Evolutionary conservation across 2,888 invertebrate genomes (phyloP), one percentile per base, ranked within the genome.

Genomic region (Peribatodes rhomboidaria): DNA sequence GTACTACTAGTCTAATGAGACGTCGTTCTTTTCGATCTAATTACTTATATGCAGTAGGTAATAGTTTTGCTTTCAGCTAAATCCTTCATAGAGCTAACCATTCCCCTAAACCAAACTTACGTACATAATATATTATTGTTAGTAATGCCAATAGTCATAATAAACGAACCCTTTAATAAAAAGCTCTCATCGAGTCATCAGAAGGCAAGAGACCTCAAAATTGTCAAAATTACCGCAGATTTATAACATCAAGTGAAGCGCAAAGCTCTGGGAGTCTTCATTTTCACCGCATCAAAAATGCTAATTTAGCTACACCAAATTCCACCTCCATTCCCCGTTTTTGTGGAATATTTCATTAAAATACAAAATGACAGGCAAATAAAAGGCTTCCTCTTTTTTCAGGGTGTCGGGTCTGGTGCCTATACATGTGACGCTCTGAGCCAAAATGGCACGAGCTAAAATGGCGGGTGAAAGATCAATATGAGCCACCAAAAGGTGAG

Each of bases 381-480:
- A 87, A 90, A 87, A 87, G 83, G 80, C 82, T 85, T 82, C 80
- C 81, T 84, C 84, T 88, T 88, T 86, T 84, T 82, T 81, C 80
- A 82, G 82, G 72, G 80, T 75, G 77, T 70, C 79, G 75, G 73
- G 80, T 76, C 73, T 80, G 80, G 84, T 85, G 66, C 62, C 69
- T 73, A 79, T 88, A 88, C 90, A 87, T 89, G 90, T 89, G 90
- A 87, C 86, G 89, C 89, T 86, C 81, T 83, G 79, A 89, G 89
- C 86, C 87, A 91, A 90, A 93, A 91, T 89, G 89, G 87, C 84
- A 83, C 86, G 81, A 80, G 83, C 84, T 90, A 92, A 92, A 92
- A 93, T 92, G 93, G 93, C 91, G 92, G 92, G 89, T 90, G 90
- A 91, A 90, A 93, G 93, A 94, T 94, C 93, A 94, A 93, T 94